A percentile compares a stretch with the other conserved stretches of the same genome.
Evolutionary conservation across 1,140 invertebrate species (phyloP).

Genomic region (Eurytemora carolleeae): DNA sequence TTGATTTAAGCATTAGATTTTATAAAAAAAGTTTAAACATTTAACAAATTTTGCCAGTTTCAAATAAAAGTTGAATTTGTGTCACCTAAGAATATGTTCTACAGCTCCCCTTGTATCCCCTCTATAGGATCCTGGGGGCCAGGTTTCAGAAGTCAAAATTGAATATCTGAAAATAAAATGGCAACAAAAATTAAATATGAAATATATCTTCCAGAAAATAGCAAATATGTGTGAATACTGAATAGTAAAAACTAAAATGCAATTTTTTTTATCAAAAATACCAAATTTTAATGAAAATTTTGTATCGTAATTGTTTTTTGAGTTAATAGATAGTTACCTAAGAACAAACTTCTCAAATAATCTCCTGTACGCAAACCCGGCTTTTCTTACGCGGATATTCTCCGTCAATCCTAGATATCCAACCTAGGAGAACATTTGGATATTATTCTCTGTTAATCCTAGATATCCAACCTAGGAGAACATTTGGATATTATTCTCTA

Average conservation of each 20-base stretch:
- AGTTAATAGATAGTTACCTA: too few species aligned
- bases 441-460: constrained; percentile 42
- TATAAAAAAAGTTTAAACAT: too few species aligned
- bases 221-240: too few species aligned
- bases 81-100: constrained; percentile 36
- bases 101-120: constrained; percentile 39
- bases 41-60: too few species aligned
- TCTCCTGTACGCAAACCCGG: constrained; percentile 43
- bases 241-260: too few species aligned
- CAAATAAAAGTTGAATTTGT: too few species aligned
- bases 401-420: constrained; percentile 42
- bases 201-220: too few species aligned
- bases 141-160: constrained; percentile 46
- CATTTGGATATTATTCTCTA: constrained; percentile 42
- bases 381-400: constrained; percentile 41
- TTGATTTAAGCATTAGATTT: too few species aligned
- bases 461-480: constrained; percentile 46
- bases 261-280: too few species aligned
- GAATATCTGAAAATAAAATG: constrained; percentile 33
- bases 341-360: constrained; percentile 41
- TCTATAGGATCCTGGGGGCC: constrained; percentile 39
- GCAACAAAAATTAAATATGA: too few species aligned
- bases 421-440: constrained; percentile 43
- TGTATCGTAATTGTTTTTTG: too few species aligned
- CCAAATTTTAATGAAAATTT: too few species aligned